Evolutionary conservation across 2,797 vertebrate genomes (phyloP).

Genomic region (Tamandua tetradactyla): DNA sequence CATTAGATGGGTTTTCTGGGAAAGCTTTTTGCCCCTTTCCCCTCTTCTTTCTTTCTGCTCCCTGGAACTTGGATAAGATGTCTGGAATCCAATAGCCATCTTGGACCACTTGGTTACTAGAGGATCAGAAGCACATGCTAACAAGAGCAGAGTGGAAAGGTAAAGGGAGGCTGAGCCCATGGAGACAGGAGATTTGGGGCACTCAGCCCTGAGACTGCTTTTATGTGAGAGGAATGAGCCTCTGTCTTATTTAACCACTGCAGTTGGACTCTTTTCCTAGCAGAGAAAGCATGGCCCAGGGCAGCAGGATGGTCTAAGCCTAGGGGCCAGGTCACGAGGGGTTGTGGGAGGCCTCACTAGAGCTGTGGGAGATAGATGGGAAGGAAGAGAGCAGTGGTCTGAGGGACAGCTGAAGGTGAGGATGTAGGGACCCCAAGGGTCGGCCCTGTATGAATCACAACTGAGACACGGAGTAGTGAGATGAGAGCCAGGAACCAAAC

Average conservation of each 20-base stretch:
- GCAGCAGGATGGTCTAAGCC: no score
- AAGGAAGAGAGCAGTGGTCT: no score
- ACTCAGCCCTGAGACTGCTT: no score
- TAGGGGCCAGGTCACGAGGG: neutral
- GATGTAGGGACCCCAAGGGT: no score
- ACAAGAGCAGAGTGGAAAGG: neutral
- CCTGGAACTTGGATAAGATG: neutral
- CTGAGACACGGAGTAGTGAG: no score
- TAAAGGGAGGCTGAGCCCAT: accelerated
- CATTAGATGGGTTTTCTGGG: neutral
- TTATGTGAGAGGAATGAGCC: neutral
- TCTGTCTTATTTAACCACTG: neutral
- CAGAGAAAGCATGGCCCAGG: neutral
- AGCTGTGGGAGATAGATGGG: no score
- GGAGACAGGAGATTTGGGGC: neutral
- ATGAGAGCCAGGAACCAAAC: no score
- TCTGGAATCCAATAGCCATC: neutral
- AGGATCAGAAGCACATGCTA: neutral
- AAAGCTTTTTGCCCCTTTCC: neutral
- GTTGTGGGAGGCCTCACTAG: neutral
- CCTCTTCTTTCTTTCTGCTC: neutral
- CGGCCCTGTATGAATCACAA: no score
- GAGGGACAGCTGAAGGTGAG: no score
- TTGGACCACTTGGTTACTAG: neutral
- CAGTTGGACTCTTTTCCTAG: neutral